Base-by-base conservation (phyloP, 1,140 invertebrate genomes). In the Proctacanthus coquilletti region DNA sequence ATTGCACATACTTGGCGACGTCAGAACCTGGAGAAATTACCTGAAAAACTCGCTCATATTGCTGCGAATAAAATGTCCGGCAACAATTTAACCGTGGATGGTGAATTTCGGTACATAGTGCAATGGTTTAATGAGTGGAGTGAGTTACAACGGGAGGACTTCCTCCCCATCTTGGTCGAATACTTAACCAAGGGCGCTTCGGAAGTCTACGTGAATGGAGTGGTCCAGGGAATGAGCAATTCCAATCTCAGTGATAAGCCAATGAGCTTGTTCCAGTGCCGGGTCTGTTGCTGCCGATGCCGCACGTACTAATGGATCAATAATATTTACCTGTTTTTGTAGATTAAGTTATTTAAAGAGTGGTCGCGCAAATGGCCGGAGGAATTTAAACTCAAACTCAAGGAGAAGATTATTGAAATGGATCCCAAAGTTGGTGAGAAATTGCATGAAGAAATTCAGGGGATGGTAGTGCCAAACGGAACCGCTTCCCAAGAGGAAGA, bases 71-170 rank as follows among this genome's bases (percentile, higher is more conserved):
- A 42, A 10, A 57, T 57, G 54, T 51, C 52, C 30, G 50, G 51
- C 45, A 50, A 44, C 34, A 58, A 56, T 48, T 44, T 59, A 44
- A 53, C 51, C 38, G 43, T 53, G 23, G 75, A 80, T 50, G 74
- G 74, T 5, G 81, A 88, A 58, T 59, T 86, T 36, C 67, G 78
- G 34, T 86, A 86, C 53, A 61, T 87, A 37, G 57, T 82, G 21
- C 75, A 83, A 53, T 92, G 86, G 86, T 92, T 92, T 58, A 68
- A 74, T 49, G 82, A 88, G 54, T 91, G 84, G 74, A 88, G 83
- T 52, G 78, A 84, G 47, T 69, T 88, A 61, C 84, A 92, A 57
- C 68, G 80, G 36, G 72, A 73, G 41, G 84, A 91, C 56, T 91
- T 92, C 57, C 49, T 89, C 21, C 74, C 76, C 15, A 70, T 88